Conservation (phyloP, 2,113 vertebrate genomes). For the Amphiprion ocellaris region DNA sequence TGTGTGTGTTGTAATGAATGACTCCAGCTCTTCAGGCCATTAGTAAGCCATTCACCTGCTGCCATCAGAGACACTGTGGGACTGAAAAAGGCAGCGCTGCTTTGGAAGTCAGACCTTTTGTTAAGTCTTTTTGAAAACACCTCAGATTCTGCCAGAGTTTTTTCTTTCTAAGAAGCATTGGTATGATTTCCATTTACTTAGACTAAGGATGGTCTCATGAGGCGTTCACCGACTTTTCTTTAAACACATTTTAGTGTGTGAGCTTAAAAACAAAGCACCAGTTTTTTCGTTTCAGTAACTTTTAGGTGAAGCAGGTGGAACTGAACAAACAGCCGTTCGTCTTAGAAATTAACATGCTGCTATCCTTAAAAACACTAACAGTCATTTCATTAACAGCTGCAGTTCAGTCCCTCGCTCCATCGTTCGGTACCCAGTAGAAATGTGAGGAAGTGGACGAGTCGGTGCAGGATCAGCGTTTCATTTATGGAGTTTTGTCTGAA, state of each 20-base stretch:
- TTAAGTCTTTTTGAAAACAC: slow-evolving; percentile 40
- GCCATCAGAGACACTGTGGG: slow-evolving; percentile 20
- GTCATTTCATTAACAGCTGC: slow-evolving; percentile 15
- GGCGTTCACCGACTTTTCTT: slow-evolving; percentile 37
- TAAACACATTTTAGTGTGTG: slow-evolving; percentile 5
- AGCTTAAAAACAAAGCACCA: not conserved
- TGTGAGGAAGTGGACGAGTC: slow-evolving; percentile 27
- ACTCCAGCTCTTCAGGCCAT: slow-evolving; percentile 35
- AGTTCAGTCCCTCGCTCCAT: slow-evolving; percentile 11
- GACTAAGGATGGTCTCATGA: slow-evolving; percentile 19
- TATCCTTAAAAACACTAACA: slow-evolving; percentile 63
- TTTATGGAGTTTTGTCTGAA: slow-evolving; percentile 52
- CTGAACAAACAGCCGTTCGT: slow-evolving; percentile 25
- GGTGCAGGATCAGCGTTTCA: slow-evolving; percentile 36
- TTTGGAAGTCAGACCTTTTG: slow-evolving; percentile 20
- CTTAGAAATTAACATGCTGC: slow-evolving; percentile 64
- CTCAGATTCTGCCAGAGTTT: not conserved
- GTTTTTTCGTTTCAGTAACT: not conserved
- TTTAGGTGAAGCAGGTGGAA: slow-evolving; percentile 24
- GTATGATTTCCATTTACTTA: slow-evolving; percentile 23
- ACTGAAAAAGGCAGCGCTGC: slow-evolving; percentile 4
- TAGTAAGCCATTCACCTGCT: slow-evolving; percentile 35
- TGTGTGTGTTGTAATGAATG: slow-evolving; percentile 5
- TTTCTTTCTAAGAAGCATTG: not conserved
- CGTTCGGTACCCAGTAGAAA: slow-evolving; percentile 66